Evolutionary conservation across 2,113 vertebrate species (phyloP).

Genomic region (Elephas maximus): DNA sequence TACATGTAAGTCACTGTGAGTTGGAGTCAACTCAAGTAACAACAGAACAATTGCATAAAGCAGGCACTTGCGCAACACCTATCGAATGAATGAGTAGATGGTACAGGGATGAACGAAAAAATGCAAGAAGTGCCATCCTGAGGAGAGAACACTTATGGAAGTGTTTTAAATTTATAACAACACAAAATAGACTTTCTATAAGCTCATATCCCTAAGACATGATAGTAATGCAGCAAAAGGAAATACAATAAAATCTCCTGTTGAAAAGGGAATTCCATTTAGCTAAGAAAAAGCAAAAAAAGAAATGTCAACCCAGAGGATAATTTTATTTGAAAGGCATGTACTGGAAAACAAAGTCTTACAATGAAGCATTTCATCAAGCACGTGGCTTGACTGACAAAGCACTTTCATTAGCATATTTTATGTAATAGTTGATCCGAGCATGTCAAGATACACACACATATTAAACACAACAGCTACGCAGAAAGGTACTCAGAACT

Average conservation of each 20-base stretch:
- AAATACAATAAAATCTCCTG: neutral
- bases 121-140: neutral
- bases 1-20: no score
- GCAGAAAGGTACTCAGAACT: neutral
- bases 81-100: neutral
- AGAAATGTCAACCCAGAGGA: slow-evolving; percentile 29
- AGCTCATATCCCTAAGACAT: slow-evolving; percentile 23
- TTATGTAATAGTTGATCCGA: neutral
- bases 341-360: slow-evolving; percentile 36
- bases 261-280: slow-evolving; percentile 50
- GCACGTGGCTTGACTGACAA: neutral
- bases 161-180: neutral
- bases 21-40: no score
- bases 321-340: slow-evolving; percentile 62
- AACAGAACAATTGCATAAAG: neutral
- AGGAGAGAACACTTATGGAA: neutral
- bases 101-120: neutral
- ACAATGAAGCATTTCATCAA: neutral
- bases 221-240: neutral
- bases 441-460: neutral
- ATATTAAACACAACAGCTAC: slow-evolving; percentile 1
- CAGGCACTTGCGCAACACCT: neutral
- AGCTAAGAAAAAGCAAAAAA: neutral
- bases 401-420: slow-evolving; percentile 26
- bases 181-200: neutral